Base-by-base conservation (phyloP, 2,888 invertebrate genomes). In the Arctia plantaginis region DNA sequence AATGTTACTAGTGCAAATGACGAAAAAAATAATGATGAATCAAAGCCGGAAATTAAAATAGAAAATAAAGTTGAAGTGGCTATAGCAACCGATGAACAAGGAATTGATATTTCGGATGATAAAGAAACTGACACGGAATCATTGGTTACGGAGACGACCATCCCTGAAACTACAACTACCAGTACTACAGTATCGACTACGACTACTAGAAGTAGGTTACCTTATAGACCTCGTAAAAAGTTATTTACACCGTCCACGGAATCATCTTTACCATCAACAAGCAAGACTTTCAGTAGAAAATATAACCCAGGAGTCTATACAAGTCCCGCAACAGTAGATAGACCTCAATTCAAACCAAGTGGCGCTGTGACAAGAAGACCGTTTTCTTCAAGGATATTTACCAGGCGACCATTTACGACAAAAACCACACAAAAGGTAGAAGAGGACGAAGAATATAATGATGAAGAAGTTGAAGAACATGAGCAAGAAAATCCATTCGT, bases 301-400 rank as follows among this genome's bases (percentile, higher is more conserved):
- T 96, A 90, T 81, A 96, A 94, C 79, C 93, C 92, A 67, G 95
- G 96, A 35, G 93, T 88, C 10, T 96, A 95, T 69, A 96, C 96
- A 27, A 96, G 95, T 72, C 96, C 96, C 59, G 86, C 94, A 6
- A 89, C 94, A 12, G 86, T 90, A 47, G 93, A 93, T 13, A 91
- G 90, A 82, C 88, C 91, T 59, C 84, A 90, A 30, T 90, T 93
- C 66, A 90, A 86, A 80, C 89, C 91, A 68, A 82, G 87, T 33
- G 78, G 67, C 33, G 76, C 55, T n/a, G 86, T 89, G 55, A 90
- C 94, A 10, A 91, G 93, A 82, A 89, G 93, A 84, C 95, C 94
- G 41, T 93, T 94, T 74, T 89, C 93, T 39, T 90, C 90, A 6
- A 89, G 92, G 82, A 87, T 92, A 41, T 93, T 94, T 72, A 92